phyloP scores from a whole-genome alignment of 1,140 invertebrate species.

The Drosophila gunungcola region DNA sequence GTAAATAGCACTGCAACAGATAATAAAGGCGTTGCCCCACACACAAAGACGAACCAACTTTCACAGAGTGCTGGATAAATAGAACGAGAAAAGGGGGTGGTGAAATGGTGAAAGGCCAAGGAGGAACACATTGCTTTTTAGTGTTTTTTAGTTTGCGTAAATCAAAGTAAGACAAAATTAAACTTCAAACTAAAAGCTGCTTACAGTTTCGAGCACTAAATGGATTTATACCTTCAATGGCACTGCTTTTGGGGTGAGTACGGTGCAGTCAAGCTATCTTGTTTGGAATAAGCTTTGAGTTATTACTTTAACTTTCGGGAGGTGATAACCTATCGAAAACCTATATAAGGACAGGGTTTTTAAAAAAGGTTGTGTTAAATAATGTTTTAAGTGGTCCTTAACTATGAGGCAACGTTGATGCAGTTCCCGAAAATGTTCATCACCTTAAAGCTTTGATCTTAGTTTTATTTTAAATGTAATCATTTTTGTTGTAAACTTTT shows the following conservation, averaged over 20 bases:
- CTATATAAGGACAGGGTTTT: too few relatives aligned
- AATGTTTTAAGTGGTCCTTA: too few relatives aligned
- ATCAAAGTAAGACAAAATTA: slow-evolving; percentile 77
- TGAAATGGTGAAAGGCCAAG: not conserved
- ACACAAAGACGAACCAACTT: slow-evolving; percentile 22
- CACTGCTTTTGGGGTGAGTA: not conserved
- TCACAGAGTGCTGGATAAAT: slow-evolving; percentile 9
- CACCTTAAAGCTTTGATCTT: too few relatives aligned
- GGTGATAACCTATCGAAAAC: too few relatives aligned
- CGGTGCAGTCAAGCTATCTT: not conserved
- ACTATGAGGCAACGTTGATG: too few relatives aligned
- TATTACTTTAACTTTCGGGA: not conserved
- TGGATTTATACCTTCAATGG: slow-evolving; percentile 66
- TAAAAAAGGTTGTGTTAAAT: too few relatives aligned
- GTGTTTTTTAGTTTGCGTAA: slow-evolving; percentile 75
- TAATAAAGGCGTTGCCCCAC: slow-evolving; percentile 38
- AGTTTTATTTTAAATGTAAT: too few relatives aligned
- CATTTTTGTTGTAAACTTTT: too few relatives aligned
- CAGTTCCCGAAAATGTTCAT: too few relatives aligned
- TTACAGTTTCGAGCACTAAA: slow-evolving; percentile 72
- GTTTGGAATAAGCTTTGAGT: not conserved
- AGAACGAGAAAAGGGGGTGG: not conserved
- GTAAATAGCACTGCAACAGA: slow-evolving; percentile 72
- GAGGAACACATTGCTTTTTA: slow-evolving; percentile 51
- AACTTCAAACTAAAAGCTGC: slow-evolving; percentile 80